These are phyloP conservation scores for Gymnarchus niloticus DNA, from an alignment of 2,113 vertebrate species.

Conservation along the genomic window DNA sequence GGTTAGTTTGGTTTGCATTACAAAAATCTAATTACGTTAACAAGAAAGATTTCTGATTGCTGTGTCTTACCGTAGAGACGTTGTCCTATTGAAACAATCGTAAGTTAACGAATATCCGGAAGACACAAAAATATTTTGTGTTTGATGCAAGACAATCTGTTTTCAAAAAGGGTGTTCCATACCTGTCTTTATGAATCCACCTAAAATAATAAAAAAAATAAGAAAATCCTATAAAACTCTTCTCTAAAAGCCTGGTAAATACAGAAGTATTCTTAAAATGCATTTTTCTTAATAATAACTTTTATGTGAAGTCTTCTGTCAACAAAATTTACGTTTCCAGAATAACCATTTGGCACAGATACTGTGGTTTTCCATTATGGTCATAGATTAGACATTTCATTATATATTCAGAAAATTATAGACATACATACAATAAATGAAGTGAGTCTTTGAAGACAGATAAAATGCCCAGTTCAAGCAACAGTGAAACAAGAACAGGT, in stretches of 20 bases:
- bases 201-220: slow-evolving; percentile 37
- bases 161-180: slow-evolving; percentile 12
- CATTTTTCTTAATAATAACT: background rate
- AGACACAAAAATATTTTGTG: slow-evolving; percentile 18
- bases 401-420: background rate
- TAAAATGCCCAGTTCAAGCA: background rate
- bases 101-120: slow-evolving; percentile 12
- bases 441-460: background rate
- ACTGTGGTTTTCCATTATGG: background rate
- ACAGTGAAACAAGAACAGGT: background rate
- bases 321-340: background rate
- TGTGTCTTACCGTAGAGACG: slow-evolving; percentile 43
- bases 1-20: slow-evolving; percentile 4
- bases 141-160: background rate
- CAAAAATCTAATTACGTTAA: background rate
- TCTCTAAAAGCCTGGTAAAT: background rate
- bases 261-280: background rate
- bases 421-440: background rate
- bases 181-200: slow-evolving; percentile 51
- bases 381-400: background rate
- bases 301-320: background rate
- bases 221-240: slow-evolving; percentile 16
- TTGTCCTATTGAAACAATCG: slow-evolving; percentile 34
- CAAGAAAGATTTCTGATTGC: background rate
- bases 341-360: no score